Evolutionary conservation across 2,888 invertebrate species (phyloP).

Genomic region (Odiellus spinosus): DNA sequence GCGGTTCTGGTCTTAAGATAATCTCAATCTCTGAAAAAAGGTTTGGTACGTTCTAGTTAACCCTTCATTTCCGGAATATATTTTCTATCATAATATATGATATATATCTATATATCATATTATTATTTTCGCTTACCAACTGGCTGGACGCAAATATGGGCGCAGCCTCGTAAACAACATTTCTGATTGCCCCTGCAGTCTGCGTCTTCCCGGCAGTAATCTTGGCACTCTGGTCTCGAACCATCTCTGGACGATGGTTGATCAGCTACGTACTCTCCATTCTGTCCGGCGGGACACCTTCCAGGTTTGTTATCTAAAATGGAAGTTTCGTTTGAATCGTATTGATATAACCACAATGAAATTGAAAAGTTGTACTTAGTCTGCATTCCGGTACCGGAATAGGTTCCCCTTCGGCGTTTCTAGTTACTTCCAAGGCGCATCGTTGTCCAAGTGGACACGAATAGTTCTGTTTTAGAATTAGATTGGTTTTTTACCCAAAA

Average conservation of each 20-base stretch:
- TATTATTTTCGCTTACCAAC: too few species aligned
- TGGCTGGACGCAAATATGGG: constrained; percentile 43
- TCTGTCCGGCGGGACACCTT: neutral
- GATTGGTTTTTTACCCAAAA: neutral
- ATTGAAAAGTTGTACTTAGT: constrained; percentile 33
- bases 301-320: neutral
- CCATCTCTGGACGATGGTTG: constrained; percentile 2
- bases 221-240: constrained; percentile 37
- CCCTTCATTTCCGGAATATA: too few species aligned
- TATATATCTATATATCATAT: too few species aligned
- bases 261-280: neutral
- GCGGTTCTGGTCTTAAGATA: constrained; percentile 3
- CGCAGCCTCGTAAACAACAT: constrained; percentile 67
- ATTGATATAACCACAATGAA: too few species aligned
- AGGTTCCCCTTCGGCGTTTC: constrained; percentile 25
- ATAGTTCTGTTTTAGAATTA: constrained; percentile 23
- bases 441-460: constrained; percentile 45
- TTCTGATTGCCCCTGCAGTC: constrained; percentile 62
- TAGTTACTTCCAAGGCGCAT: constrained; percentile 48
- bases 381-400: constrained; percentile 46
- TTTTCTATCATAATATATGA: too few species aligned
- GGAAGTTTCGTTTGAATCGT: neutral
- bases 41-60: too few species aligned
- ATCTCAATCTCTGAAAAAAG: too few species aligned
- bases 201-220: constrained; percentile 60